A percentile compares a stretch with the other conserved stretches of the same genome.
Evolutionary conservation across 2,888 invertebrate species (phyloP).

Genomic region (Holacanthella duospinosa): DNA sequence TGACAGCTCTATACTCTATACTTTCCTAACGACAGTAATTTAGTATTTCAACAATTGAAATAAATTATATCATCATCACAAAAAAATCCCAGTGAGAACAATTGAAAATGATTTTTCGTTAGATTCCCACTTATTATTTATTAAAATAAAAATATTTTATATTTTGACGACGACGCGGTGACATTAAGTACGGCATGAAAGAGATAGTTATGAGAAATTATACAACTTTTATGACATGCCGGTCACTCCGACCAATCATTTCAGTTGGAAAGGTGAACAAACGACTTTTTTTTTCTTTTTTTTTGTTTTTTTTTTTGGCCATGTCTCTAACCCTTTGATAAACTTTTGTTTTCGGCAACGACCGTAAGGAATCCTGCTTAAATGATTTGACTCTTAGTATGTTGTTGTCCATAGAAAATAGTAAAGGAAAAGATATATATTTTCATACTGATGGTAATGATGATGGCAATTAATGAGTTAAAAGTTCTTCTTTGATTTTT

Average conservation of each 20-base stretch:
- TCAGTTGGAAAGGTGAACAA: not conserved
- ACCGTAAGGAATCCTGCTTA: not conserved
- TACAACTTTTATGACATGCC: slow-evolving; percentile 5
- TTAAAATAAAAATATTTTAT: not conserved
- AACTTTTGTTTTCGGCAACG: too few relatives aligned
- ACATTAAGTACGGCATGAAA: not conserved
- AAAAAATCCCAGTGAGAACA: too few relatives aligned
- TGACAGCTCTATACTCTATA: too few relatives aligned
- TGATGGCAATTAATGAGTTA: not conserved
- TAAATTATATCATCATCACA: too few relatives aligned
- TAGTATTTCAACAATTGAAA: too few relatives aligned
- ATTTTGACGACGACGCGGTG: not conserved
- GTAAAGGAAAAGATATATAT: too few relatives aligned
- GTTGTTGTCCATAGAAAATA: not conserved
- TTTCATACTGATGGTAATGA: not conserved
- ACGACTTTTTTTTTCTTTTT: not conserved
- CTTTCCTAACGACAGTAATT: too few relatives aligned
- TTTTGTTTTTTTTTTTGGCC: too few relatives aligned
- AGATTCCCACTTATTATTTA: not conserved
- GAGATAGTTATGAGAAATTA: not conserved
- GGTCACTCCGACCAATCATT: not conserved
- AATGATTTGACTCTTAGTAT: not conserved
- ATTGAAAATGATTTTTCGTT: too few relatives aligned
- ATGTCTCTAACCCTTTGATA: too few relatives aligned
- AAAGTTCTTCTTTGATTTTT: not conserved